Conservation (phyloP, 2,797 vertebrate genomes). For the Amblyopsis hoosieri region DNA sequence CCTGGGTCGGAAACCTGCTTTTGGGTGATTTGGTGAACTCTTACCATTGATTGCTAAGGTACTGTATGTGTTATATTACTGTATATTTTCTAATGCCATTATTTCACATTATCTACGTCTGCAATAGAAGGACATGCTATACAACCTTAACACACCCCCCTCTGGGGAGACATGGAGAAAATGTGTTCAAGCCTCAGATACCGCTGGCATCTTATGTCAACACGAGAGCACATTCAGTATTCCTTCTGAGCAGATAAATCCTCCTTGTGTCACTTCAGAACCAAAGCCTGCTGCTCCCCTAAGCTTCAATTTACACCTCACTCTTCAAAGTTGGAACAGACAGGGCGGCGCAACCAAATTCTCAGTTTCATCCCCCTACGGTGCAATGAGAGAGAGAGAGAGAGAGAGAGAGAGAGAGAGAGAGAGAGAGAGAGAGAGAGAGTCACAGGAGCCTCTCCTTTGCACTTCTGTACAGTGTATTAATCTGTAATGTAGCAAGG, state of each 20-base stretch:
- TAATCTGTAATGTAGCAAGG: constrained; percentile 25
- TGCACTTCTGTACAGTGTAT: constrained; percentile 23
- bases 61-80: constrained; percentile 61
- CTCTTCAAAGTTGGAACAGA: too few species aligned
- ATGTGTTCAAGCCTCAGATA: too few species aligned
- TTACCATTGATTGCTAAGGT: constrained; percentile 27
- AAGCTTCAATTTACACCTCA: too few species aligned
- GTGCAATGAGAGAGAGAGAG: too few species aligned
- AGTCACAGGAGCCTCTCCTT: constrained; percentile 17
- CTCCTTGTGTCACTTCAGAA: too few species aligned
- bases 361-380: too few species aligned
- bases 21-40: constrained; percentile 34
- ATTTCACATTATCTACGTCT: not conserved
- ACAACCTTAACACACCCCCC: not conserved
- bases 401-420: constrained; percentile 25
- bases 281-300: too few species aligned
- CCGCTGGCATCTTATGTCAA: too few species aligned
- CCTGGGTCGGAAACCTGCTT: constrained; percentile 11
- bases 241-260: too few species aligned
- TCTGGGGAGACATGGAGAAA: too few species aligned
- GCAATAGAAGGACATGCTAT: constrained; percentile 4
- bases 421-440: not conserved
- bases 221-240: too few species aligned
- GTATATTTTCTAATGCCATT: constrained; percentile 9
- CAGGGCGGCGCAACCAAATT: too few species aligned